Evolutionary conservation across 2,888 invertebrate species (phyloP), one percentile per base, ranked within the genome.

Genomic region (Drosophila affinis): DNA sequence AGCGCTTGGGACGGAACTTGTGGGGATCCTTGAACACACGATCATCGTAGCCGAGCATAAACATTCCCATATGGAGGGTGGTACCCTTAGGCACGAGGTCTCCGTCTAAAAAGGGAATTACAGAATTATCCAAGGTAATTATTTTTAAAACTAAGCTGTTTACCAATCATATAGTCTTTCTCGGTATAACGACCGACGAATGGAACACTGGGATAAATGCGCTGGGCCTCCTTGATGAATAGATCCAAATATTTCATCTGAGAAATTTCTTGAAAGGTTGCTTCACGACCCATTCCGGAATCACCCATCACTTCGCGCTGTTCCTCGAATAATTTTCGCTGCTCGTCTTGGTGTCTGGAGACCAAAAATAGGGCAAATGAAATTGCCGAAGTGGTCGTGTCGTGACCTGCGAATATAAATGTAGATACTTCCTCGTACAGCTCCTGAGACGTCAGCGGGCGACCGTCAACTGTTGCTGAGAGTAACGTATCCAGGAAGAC

Each of bases 341-440:
- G 68, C 92, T 93, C 85, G 29, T 93, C 92, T 5, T 92, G 92
- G 77, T 93, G 91, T 59, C 93, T 91, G 1, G 94, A 93, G 0
- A 94, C 89, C 65, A 93, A 91, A 93, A 0, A 93, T 88, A 0
- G 21, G 21, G 93, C 88, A 82, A 93, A 94, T 0, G 92, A 91
- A 10, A 94, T 91, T 0, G 93, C 94, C 1, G 94, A 94, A 0
- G 94, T 93, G 0, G 94, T 94, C 0, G 94, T 94, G 72, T 94
- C 94, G 71, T 94, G 94, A 0, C 94, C 94, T 78, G 86, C 91
- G 74, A 91, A 91, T 81, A 92, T 91, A 64, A 92, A 92, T 3
- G 92, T 92, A 4, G 91, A 90, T 0, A 91, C 91, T 67, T 92
- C 92, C 57, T 92, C 92, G 45, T 89, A 91, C 14, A 92, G 76